Percentiles rank a stretch among this genome's conserved stretches.
Evolutionary conservation across 2,113 vertebrate species (phyloP).

Genomic region (Rhizomys pruinosus): DNA sequence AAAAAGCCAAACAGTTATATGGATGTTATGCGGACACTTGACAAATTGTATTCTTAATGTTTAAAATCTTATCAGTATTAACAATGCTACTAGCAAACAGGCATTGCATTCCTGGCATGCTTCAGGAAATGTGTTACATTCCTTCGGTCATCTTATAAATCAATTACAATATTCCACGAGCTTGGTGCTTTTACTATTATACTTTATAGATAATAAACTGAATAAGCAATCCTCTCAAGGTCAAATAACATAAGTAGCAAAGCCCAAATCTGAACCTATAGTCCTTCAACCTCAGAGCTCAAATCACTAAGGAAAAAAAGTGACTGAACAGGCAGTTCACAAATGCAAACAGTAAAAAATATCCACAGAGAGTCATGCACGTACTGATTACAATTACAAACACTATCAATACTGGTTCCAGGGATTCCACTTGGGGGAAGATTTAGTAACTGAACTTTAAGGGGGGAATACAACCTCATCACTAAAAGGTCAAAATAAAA

Average conservation of each 20-base stretch:
- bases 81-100: not conserved
- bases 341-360: not conserved
- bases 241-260: not conserved
- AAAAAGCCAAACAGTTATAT: not conserved
- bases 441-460: not conserved
- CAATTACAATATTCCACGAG: not conserved
- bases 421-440: not conserved
- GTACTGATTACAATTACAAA: not conserved
- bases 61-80: not conserved
- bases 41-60: not conserved
- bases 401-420: not conserved
- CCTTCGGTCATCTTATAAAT: not conserved
- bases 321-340: not conserved
- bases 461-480: not conserved
- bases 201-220: not conserved
- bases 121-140: not conserved
- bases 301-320: not conserved
- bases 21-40: not conserved
- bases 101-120: not conserved
- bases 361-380: not conserved
- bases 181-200: not conserved
- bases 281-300: not conserved
- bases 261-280: not conserved
- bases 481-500: not conserved
- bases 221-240: not conserved